These are phyloP conservation scores for Lithobates pipiens DNA, from an alignment of 2,797 vertebrate genomes.

Conservation along the genomic window DNA sequence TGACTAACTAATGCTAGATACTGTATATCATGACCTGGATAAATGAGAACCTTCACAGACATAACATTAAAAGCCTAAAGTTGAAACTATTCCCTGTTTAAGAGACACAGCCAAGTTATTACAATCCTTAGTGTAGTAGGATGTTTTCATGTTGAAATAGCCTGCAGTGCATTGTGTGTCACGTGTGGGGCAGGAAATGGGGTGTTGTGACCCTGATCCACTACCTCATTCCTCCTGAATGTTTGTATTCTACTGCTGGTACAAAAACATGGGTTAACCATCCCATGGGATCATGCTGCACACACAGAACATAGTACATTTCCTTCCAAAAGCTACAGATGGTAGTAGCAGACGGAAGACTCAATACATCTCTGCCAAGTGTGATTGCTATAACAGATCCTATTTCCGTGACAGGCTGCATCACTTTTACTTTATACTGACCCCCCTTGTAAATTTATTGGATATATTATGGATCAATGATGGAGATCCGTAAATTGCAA, in stretches of 20 bases:
- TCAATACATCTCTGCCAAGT: slow-evolving; percentile 60
- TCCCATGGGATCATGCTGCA: slow-evolving; percentile 35
- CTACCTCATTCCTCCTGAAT: slow-evolving; percentile 29
- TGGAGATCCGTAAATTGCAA: slow-evolving; percentile 4
- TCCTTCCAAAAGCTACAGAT: slow-evolving; percentile 46
- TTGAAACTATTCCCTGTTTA: not conserved
- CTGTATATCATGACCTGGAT: no score
- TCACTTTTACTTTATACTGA: slow-evolving; percentile 48
- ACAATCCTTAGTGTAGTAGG: not conserved
- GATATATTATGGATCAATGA: slow-evolving; percentile 14
- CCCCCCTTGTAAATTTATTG: slow-evolving; percentile 19
- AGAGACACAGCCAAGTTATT: not conserved
- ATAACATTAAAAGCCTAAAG: not conserved
- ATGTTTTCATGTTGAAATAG: not conserved
- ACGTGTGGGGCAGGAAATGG: slow-evolving; percentile 38
- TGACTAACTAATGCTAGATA: no score
- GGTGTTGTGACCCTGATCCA: slow-evolving; percentile 40
- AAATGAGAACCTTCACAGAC: no score
- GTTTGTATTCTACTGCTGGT: slow-evolving; percentile 27
- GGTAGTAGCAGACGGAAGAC: slow-evolving; percentile 20
- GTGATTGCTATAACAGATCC: slow-evolving; percentile 58
- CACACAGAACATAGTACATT: slow-evolving; percentile 29
- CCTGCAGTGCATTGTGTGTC: slow-evolving; percentile 3
- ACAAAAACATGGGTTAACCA: slow-evolving; percentile 53
- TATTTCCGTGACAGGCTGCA: slow-evolving; percentile 62